phyloP scores from a whole-genome alignment of 2,888 invertebrate species.

The Phytoseiulus persimilis region DNA sequence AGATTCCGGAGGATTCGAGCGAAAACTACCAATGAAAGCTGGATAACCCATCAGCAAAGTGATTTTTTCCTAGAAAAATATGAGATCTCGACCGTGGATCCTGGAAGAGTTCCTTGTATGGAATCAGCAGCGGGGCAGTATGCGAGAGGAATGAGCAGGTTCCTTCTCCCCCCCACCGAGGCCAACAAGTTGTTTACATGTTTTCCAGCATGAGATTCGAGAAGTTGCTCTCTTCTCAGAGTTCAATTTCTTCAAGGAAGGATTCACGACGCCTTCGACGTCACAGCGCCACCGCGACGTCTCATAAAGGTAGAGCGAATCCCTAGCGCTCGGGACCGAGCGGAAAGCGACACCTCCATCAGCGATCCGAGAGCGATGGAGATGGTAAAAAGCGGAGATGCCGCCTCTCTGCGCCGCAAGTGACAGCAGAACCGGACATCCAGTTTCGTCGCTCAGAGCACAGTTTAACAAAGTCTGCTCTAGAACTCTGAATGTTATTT shows the following conservation, averaged over 20 bases:
- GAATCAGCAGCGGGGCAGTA: neutral
- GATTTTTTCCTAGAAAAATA: too few relatives aligned
- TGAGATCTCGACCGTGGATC: too few relatives aligned
- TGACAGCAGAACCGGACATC: neutral
- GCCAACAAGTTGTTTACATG: neutral
- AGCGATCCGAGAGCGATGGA: neutral
- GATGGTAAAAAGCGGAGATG: neutral
- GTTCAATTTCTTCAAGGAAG: neutral
- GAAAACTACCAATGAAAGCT: too few relatives aligned
- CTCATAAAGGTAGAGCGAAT: neutral
- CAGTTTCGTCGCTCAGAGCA: neutral
- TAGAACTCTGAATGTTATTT: neutral
- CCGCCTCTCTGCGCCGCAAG: neutral
- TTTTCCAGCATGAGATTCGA: neutral
- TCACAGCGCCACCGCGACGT: neutral
- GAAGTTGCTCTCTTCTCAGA: neutral
- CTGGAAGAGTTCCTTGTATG: too few relatives aligned
- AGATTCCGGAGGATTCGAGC: too few relatives aligned
- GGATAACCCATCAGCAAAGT: too few relatives aligned
- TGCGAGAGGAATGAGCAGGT: neutral
- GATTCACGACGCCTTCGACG: neutral
- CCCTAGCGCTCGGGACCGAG: neutral
- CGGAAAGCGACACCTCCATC: slow-evolving; percentile 5
- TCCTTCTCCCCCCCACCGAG: neutral
- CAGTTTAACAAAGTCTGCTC: neutral